phyloP scores from a whole-genome alignment of 2,888 invertebrate genomes.

The Melieria picta region DNA sequence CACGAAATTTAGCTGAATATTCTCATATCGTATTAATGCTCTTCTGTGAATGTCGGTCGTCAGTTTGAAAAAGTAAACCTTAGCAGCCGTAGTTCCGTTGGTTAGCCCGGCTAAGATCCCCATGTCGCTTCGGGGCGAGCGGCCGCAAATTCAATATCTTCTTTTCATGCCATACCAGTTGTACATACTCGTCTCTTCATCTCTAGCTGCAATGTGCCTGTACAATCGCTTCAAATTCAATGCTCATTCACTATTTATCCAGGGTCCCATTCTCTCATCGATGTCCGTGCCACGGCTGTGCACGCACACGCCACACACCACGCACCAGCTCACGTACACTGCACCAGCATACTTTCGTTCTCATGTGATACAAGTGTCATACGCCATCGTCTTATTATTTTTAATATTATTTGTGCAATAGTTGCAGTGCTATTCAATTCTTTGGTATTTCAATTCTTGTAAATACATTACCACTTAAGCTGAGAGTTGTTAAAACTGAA shows the following conservation, averaged over 20 bases:
- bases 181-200: no score
- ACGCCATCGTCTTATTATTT: conserved; percentile 35
- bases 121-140: no score
- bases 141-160: no score
- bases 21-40: conserved; percentile 27
- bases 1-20: conserved; percentile 27
- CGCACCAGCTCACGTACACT: not conserved
- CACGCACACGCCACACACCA: not conserved
- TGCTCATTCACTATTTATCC: conserved; percentile 48
- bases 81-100: no score
- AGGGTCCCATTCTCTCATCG: not conserved
- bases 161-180: no score
- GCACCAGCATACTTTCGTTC: not conserved
- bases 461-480: conserved; percentile 43
- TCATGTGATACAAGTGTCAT: conserved; percentile 45
- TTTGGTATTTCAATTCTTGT: conserved; percentile 38
- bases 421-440: conserved; percentile 22
- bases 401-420: conserved; percentile 16
- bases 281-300: not conserved
- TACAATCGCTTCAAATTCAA: conserved; percentile 54
- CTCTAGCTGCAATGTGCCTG: conserved; percentile 37
- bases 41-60: conserved; percentile 24
- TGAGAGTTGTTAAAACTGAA: conserved; percentile 45
- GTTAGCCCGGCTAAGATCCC: no score
- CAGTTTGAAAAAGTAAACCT: conserved; percentile 13